Evolutionary conservation across 2,797 vertebrate species (phyloP).

Genomic region (Urocyon cinereoargenteus): DNA sequence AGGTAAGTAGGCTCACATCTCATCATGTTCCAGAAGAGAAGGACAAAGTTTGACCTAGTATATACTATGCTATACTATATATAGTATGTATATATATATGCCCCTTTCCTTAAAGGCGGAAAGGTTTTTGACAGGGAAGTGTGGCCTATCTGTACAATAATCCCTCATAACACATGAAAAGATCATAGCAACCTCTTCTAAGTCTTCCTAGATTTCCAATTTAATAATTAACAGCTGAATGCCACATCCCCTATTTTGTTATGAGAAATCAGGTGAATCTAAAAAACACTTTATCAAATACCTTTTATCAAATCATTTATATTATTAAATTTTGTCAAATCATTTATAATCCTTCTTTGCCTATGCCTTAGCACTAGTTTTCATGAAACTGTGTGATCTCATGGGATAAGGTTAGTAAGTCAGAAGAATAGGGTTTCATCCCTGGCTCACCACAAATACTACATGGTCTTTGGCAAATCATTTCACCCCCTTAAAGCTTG

Average conservation of each 20-base stretch:
- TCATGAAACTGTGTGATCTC: not conserved
- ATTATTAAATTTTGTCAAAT: constrained; percentile 9
- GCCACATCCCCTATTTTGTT: not conserved
- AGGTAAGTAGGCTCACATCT: not conserved
- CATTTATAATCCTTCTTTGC: not conserved
- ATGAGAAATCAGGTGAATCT: not conserved
- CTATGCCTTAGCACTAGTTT: not conserved
- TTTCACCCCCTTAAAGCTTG: not conserved
- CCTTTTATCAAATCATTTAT: not conserved
- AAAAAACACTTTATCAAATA: not conserved
- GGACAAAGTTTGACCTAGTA: not conserved
- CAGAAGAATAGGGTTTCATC: not conserved
- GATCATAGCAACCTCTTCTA: not conserved
- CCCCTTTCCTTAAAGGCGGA: not conserved
- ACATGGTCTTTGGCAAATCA: not conserved
- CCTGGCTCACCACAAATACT: not conserved
- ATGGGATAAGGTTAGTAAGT: not conserved
- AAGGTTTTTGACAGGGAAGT: not conserved
- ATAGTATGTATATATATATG: too few relatives aligned
- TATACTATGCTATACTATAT: too few relatives aligned
- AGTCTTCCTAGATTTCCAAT: not conserved
- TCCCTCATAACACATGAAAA: not conserved
- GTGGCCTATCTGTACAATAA: not conserved
- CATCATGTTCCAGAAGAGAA: not conserved
- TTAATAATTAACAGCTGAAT: constrained; percentile 40